These are phyloP conservation scores for Lycocerus yunnanus DNA, from an alignment of 2,888 invertebrate genomes.

Conservation along the genomic window DNA sequence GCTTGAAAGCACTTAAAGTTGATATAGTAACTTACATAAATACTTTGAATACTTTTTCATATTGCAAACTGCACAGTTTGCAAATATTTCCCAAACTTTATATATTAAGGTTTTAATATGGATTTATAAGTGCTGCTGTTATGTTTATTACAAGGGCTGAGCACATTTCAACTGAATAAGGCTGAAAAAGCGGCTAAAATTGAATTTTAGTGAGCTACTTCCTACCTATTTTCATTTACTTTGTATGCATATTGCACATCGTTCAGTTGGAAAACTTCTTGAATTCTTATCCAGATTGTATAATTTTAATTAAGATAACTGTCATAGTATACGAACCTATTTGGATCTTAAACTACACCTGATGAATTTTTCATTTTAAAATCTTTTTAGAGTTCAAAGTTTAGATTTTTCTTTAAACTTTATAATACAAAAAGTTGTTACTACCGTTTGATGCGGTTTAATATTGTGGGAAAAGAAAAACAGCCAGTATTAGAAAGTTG, in stretches of 20 bases:
- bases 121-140: not conserved
- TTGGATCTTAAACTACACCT: not conserved
- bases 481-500: not conserved
- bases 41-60: slow-evolving; percentile 11
- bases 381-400: not conserved
- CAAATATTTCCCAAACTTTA: slow-evolving; percentile 10
- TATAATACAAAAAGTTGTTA: too few relatives aligned
- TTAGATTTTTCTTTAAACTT: too few relatives aligned
- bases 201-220: not conserved
- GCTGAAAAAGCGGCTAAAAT: not conserved
- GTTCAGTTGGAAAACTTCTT: not conserved
- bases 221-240: not conserved
- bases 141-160: not conserved
- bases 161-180: not conserved
- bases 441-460: too few relatives aligned
- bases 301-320: not conserved
- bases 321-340: not conserved
- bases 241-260: not conserved
- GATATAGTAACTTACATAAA: slow-evolving; percentile 19
- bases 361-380: not conserved
- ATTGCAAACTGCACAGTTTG: slow-evolving; percentile 19
- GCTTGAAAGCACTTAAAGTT: slow-evolving; percentile 12
- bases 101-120: slow-evolving; percentile 1
- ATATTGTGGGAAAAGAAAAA: not conserved
- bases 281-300: not conserved